These are phyloP conservation scores for Muricea muricata DNA, from an alignment of 92 coral and sea anemone species.

Conservation along the genomic window DNA sequence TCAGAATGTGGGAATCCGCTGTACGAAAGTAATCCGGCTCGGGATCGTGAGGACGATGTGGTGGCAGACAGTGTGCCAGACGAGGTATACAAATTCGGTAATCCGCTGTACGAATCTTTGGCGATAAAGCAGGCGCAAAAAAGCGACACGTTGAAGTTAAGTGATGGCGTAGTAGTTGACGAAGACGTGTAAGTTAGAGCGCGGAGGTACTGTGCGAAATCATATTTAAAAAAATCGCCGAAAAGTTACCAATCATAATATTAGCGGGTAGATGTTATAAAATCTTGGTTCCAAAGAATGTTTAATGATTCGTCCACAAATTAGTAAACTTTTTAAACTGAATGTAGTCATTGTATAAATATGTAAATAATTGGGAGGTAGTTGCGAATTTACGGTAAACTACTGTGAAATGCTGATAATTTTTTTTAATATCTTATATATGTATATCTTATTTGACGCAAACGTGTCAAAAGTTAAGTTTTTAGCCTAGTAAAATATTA, in stretches of 20 bases:
- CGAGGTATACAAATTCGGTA: neutral
- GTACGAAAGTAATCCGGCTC: constrained; percentile 19
- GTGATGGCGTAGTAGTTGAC: neutral
- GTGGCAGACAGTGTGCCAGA: neutral
- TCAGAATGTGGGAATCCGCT: neutral
- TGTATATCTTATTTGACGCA: neutral
- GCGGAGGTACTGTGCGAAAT: neutral
- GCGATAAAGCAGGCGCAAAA: neutral
- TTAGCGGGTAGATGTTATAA: too few relatives aligned
- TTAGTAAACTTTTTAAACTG: neutral
- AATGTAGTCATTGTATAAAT: neutral
- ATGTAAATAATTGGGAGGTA: neutral
- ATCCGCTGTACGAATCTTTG: constrained; percentile 20
- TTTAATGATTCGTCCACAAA: too few relatives aligned
- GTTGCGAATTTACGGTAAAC: neutral
- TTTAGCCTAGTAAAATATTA: neutral
- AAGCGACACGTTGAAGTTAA: neutral
- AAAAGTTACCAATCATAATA: too few relatives aligned
- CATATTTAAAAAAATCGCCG: too few relatives aligned
- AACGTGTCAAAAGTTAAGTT: neutral
- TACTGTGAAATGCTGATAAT: neutral
- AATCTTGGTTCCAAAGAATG: too few relatives aligned
- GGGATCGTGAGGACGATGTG: neutral
- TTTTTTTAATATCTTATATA: neutral
- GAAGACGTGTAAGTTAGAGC: constrained; percentile 6